These are phyloP conservation scores for Dexiosoma caninum DNA, from an alignment of 2,888 invertebrate species.

Conservation along the genomic window DNA sequence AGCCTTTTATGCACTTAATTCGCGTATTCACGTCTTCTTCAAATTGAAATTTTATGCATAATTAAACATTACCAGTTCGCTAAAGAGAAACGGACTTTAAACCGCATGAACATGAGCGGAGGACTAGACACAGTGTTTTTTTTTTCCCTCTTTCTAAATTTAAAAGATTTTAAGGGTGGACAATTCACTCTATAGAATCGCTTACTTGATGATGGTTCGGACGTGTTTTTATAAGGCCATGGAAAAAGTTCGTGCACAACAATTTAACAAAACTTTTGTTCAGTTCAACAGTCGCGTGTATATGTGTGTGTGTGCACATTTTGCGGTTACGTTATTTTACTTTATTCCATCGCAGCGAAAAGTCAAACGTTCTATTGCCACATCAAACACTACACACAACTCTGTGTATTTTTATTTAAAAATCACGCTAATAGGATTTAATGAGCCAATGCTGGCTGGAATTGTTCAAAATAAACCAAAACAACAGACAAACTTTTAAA, in stretches of 20 bases:
- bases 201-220: too few relatives aligned
- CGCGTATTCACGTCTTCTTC: background rate
- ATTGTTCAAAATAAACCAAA: constrained; percentile 17
- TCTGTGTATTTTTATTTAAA: constrained; percentile 19
- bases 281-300: background rate
- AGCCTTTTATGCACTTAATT: background rate
- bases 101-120: too few relatives aligned
- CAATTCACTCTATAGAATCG: too few relatives aligned
- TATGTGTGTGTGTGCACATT: background rate
- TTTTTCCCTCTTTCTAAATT: too few relatives aligned
- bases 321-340: background rate
- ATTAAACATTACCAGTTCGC: background rate
- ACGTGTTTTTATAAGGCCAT: background rate
- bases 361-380: background rate
- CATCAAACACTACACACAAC: background rate
- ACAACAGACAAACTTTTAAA: constrained; percentile 33
- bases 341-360: background rate
- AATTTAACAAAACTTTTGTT: background rate
- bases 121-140: too few relatives aligned
- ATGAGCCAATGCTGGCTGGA: constrained; percentile 42
- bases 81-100: background rate
- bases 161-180: too few relatives aligned
- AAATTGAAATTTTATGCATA: background rate
- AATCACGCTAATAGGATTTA: constrained; percentile 44
- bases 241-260: background rate